Percentiles rank a stretch among this genome's conserved stretches.
Conservation (phyloP, 2,888 invertebrate genomes). For the Shargacucullia verbasci region DNA sequence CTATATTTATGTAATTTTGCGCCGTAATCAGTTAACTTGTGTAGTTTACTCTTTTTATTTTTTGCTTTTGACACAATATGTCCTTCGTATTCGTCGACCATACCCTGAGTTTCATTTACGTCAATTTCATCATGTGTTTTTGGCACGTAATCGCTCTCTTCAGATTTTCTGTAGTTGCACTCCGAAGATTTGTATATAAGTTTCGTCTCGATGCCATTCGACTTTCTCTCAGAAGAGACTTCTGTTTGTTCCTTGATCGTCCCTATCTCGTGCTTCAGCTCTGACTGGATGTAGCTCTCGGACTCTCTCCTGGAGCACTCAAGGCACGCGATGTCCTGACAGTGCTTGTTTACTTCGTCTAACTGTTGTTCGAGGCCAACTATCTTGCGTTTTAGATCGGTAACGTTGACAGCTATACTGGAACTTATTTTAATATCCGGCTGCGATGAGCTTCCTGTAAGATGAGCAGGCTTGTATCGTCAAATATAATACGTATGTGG, state of each 20-base stretch:
- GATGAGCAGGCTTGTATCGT: slow-evolving; percentile 4
- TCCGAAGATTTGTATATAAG: slow-evolving; percentile 69
- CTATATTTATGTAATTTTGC: slow-evolving; percentile 60
- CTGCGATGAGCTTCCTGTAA: slow-evolving; percentile 77
- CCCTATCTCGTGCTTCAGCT: slow-evolving; percentile 43
- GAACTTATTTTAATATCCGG: slow-evolving; percentile 77
- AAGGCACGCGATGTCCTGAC: slow-evolving; percentile 63
- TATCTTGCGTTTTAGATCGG: slow-evolving; percentile 78
- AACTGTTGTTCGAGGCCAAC: slow-evolving; percentile 73
- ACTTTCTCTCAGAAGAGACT: slow-evolving; percentile 44
- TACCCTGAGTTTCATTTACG: slow-evolving; percentile 34
- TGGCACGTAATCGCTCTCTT: slow-evolving; percentile 58
- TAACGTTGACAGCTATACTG: slow-evolving; percentile 75
- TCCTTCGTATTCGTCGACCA: slow-evolving; percentile 33
- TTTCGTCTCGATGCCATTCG: slow-evolving; percentile 63
- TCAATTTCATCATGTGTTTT: slow-evolving; percentile 48
- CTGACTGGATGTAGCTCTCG: slow-evolving; percentile 40
- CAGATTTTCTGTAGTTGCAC: slow-evolving; percentile 60
- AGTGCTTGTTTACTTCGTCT: slow-evolving; percentile 72
- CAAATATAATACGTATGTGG: background rate
- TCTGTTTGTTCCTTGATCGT: slow-evolving; percentile 51
- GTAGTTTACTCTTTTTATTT: slow-evolving; percentile 62
- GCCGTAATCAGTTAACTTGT: slow-evolving; percentile 46
- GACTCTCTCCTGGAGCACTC: slow-evolving; percentile 61
- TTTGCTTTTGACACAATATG: slow-evolving; percentile 49